phyloP scores from a whole-genome alignment of 2,888 invertebrate species.

The Epicampocera succincta region DNA sequence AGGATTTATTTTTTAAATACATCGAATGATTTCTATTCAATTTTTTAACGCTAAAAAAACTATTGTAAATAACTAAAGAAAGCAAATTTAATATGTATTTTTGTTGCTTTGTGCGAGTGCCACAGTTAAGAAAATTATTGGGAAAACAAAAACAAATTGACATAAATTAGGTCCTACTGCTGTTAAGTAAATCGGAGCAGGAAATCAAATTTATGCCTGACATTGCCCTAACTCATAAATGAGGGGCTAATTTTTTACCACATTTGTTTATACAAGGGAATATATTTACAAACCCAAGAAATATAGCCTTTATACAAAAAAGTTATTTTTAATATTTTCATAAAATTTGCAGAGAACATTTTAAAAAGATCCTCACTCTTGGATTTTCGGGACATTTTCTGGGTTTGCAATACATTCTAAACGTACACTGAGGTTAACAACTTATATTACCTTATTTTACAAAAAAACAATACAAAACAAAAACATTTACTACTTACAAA shows the following conservation, averaged over 20 bases:
- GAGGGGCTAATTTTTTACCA: slow-evolving; percentile 1
- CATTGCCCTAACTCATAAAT: not conserved
- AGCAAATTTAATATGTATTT: slow-evolving; percentile 17
- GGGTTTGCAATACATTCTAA: slow-evolving; percentile 23
- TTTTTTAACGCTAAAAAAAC: not conserved
- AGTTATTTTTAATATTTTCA: not conserved
- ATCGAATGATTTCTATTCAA: slow-evolving; percentile 41
- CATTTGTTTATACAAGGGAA: not conserved
- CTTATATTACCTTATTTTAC: slow-evolving; percentile 59
- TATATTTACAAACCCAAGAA: slow-evolving; percentile 8
- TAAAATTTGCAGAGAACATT: not conserved
- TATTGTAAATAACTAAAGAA: slow-evolving; percentile 13
- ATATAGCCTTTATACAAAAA: not conserved
- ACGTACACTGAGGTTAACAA: slow-evolving; percentile 61
- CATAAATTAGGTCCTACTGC: not conserved
- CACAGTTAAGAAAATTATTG: slow-evolving; percentile 21
- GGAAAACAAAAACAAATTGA: too few species aligned
- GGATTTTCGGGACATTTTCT: not conserved
- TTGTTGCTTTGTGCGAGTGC: slow-evolving; percentile 42
- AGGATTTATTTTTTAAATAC: slow-evolving; percentile 54
- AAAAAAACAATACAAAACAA: slow-evolving; percentile 12
- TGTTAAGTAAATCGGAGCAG: not conserved
- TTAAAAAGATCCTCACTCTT: not conserved
- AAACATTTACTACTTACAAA: slow-evolving; percentile 22
- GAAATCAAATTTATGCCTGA: not conserved